Evolutionary conservation across 2,888 invertebrate species (phyloP).

Genomic region (Emmelina monodactyla): DNA sequence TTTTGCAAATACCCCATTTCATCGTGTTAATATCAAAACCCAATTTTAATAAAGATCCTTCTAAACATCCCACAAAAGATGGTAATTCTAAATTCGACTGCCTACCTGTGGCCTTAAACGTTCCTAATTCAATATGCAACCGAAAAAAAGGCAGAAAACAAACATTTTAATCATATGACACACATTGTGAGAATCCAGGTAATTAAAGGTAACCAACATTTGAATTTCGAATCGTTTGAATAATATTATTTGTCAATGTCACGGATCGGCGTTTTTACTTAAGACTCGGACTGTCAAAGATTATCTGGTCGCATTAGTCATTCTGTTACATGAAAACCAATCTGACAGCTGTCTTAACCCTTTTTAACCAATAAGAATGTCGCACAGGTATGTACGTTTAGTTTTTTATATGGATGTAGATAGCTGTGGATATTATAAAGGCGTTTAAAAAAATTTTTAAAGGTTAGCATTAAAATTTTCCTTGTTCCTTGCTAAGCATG

Average conservation of each 20-base stretch:
- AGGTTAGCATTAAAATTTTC: no score
- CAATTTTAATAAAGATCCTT: no score
- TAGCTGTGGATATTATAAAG: no score
- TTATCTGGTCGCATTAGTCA: constrained; percentile 57
- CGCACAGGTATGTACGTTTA: constrained; percentile 51
- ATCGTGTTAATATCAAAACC: no score
- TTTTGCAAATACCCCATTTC: no score
- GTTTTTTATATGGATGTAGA: constrained; percentile 25
- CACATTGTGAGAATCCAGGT: constrained; percentile 61
- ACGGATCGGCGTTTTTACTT: constrained; percentile 55
- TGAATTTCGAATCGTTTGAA: constrained; percentile 45
- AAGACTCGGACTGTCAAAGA: constrained; percentile 63
- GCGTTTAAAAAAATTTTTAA: no score
- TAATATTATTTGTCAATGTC: constrained; percentile 62
- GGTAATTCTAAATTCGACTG: no score
- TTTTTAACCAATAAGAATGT: constrained; percentile 63
- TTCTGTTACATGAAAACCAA: constrained; percentile 53
- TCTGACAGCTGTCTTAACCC: constrained; percentile 64
- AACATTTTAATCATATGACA: constrained; percentile 16
- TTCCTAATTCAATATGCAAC: constrained; percentile 1
- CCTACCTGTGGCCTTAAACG: no score
- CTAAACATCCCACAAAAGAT: no score
- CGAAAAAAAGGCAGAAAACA: neutral
- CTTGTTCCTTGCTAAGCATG: no score
- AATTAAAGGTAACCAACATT: constrained; percentile 53